Base-by-base conservation (phyloP, 2,888 invertebrate genomes). In the Drosophila algonquin region DNA sequence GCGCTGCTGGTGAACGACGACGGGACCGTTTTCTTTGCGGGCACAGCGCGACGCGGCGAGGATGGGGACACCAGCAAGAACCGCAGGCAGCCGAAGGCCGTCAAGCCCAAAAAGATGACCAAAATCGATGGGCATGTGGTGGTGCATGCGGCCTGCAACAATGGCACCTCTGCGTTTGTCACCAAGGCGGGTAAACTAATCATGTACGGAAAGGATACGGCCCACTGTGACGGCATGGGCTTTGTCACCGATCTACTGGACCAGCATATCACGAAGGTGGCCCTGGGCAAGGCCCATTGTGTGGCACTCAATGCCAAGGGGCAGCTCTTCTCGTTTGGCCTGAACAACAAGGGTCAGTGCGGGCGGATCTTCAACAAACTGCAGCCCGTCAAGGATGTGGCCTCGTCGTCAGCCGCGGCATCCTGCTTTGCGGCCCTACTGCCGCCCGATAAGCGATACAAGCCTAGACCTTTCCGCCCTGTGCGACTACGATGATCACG, bases 321-420 rank as follows among this genome's bases (percentile, higher is more conserved):
- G 0, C 95, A 96, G 81, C 95, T 99, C 3, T 98, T 96, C 91
- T 98, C 99, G 0, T 98, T 99, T 92, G 99, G 99, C 6, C 96
- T 99, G 73, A 99, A 99, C 92, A 99, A 99, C 91, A 98, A 98
- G 91, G 98, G 98, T 1, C 99, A 99, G 90, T 99, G 99, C 92
- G 99, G 99, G 5, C 93, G 98, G 75, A 97, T 97, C 82, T 97
- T 96, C 88, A 87, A 86, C 46, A 91, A 91, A 75, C 94, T 75
- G 95, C 95, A 91, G 94, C 94, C 83, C 6, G 87, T 89, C n/a
- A 81, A 83, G 40, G 85, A 89, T 76, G 81, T 82, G 69, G 65
- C 72, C 54, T 73, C 74, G 6, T 72, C 71, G 30, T 73, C 72
- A 7, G 70, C 83, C 30, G 67, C 84, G 4, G 72, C 79, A 4